Evolutionary conservation across 2,888 invertebrate species (phyloP).

Genomic region (Abrostola triplasia): DNA sequence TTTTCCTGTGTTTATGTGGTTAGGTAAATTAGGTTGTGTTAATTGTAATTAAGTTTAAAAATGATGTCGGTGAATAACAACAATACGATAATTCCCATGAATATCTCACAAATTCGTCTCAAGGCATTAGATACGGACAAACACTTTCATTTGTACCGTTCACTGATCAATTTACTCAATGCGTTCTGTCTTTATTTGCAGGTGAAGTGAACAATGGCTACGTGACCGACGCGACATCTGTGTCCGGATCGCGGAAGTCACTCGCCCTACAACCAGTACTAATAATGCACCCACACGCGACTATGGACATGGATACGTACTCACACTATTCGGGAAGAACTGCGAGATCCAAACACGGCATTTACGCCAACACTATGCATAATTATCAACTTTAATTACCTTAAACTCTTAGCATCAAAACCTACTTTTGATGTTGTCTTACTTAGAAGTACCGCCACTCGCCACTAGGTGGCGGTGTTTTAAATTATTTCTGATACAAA

Average conservation of each 20-base stretch:
- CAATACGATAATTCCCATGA: no score
- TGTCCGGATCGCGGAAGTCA: slow-evolving; percentile 95
- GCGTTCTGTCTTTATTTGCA: slow-evolving; percentile 73
- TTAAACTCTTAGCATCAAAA: slow-evolving; percentile 9
- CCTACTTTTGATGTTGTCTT: background rate
- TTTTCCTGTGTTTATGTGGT: no score
- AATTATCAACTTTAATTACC: slow-evolving; percentile 90
- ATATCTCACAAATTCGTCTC: no score
- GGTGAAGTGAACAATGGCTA: slow-evolving; percentile 97
- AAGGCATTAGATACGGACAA: background rate
- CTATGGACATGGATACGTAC: slow-evolving; percentile 91
- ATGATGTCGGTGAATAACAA: no score
- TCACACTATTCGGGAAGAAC: slow-evolving; percentile 94
- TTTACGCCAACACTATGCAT: slow-evolving; percentile 91
- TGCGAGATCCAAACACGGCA: slow-evolving; percentile 89
- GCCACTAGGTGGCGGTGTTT: slow-evolving; percentile 59
- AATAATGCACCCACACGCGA: slow-evolving; percentile 91
- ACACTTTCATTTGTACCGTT: slow-evolving; percentile 46
- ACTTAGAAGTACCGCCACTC: slow-evolving; percentile 27
- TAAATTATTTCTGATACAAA: slow-evolving; percentile 52
- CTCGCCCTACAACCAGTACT: slow-evolving; percentile 95
- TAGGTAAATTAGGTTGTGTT: no score
- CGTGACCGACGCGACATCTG: slow-evolving; percentile 94
- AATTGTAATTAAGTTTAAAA: no score
- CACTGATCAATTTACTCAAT: slow-evolving; percentile 38